Evolutionary conservation across 2,113 vertebrate genomes (phyloP).

Genomic region (Grammomys surdaster): DNA sequence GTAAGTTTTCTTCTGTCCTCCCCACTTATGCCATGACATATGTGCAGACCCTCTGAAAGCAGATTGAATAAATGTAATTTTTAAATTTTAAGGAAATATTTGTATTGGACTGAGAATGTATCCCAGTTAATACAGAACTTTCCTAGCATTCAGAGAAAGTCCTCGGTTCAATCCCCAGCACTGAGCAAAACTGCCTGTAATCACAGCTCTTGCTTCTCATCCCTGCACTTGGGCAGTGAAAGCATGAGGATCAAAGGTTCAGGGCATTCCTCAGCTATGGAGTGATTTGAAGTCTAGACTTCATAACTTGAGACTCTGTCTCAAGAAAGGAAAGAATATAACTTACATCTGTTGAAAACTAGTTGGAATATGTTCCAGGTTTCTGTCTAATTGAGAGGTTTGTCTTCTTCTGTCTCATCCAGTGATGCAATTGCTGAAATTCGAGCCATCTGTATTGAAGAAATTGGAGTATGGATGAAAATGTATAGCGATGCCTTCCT

Average conservation of each 20-base stretch:
- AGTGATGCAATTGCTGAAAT: conserved; percentile 99
- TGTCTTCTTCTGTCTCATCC: background rate
- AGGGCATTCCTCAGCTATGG: background rate
- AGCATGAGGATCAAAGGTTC: background rate
- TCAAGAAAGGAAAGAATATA: background rate
- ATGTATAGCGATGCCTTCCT: conserved; percentile 99
- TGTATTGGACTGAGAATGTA: background rate
- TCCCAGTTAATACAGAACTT: background rate
- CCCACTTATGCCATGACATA: background rate
- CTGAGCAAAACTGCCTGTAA: background rate
- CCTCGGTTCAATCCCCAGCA: background rate
- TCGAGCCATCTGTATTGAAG: conserved; percentile 99
- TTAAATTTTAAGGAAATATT: background rate
- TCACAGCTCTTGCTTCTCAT: background rate
- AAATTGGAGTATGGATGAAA: conserved; percentile 99
- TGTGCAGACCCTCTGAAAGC: background rate
- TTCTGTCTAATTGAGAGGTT: conserved; percentile 49
- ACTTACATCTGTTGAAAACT: background rate
- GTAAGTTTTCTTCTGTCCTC: background rate
- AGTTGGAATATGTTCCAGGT: conserved; percentile 26
- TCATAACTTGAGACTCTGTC: background rate
- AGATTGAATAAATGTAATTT: background rate
- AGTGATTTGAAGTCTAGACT: background rate
- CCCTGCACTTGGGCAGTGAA: background rate
- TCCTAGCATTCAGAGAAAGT: background rate